phyloP scores from a whole-genome alignment of 2,888 invertebrate genomes.

The Nomada ruficornis region DNA sequence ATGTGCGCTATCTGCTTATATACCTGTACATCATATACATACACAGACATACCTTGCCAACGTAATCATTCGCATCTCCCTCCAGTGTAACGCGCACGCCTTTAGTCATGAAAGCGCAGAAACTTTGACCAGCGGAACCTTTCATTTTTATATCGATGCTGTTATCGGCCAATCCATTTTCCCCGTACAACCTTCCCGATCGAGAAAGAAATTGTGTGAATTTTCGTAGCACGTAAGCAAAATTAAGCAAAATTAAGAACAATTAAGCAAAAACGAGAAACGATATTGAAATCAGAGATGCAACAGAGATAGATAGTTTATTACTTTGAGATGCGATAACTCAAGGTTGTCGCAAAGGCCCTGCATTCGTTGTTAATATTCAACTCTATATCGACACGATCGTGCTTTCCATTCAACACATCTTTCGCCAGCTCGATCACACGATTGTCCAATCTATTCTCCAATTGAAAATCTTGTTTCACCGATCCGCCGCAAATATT shows the following conservation, averaged over 20 bases:
- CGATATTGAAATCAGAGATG: no score
- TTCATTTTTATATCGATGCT: conserved; percentile 92
- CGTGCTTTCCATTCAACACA: conserved; percentile 90
- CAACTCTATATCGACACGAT: conserved; percentile 90
- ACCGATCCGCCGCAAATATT: conserved; percentile 96
- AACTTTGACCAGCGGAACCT: conserved; percentile 99
- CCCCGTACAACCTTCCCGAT: conserved; percentile 91
- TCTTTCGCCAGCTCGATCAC: conserved; percentile 90
- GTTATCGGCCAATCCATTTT: conserved; percentile 92
- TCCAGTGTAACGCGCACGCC: conserved; percentile 96
- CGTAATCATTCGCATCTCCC: conserved; percentile 99
- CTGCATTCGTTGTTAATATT: conserved; percentile 96
- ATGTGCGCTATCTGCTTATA: no score
- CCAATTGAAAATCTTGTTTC: conserved; percentile 93
- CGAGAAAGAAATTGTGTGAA: conserved; percentile 32
- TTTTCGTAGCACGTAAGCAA: not conserved
- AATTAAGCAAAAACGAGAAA: not conserved
- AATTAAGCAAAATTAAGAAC: not conserved
- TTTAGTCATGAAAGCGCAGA: conserved; percentile 97
- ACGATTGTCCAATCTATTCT: conserved; percentile 92
- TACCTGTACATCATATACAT: no score
- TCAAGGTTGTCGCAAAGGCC: conserved; percentile 96
- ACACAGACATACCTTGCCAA: conserved; percentile 87
- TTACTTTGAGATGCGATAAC: conserved; percentile 97
- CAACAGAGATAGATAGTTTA: conserved; percentile 72